A percentile compares a stretch with the other conserved stretches of the same genome.
Conservation (phyloP, 2,797 vertebrate species). For the Gymnocypris eckloni region DNA sequence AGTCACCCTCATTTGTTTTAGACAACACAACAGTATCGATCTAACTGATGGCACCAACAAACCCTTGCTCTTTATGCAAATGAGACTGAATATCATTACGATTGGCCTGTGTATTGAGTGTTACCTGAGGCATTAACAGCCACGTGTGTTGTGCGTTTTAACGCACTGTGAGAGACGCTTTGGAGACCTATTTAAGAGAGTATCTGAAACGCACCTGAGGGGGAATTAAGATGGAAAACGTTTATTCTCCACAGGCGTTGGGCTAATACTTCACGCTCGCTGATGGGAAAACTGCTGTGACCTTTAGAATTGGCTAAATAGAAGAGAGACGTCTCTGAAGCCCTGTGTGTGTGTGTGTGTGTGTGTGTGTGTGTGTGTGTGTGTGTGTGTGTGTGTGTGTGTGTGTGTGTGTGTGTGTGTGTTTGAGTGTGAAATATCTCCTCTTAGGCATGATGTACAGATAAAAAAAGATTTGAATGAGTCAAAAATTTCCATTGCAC, state of each 20-base stretch:
- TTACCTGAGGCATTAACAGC: conserved; percentile 72
- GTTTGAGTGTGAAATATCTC: background rate
- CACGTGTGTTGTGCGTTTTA: conserved; percentile 71
- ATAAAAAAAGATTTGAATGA: conserved; percentile 5
- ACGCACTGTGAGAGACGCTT: conserved; percentile 70
- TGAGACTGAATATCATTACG: conserved; percentile 71
- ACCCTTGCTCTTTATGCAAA: conserved; percentile 62
- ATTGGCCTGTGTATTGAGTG: conserved; percentile 70
- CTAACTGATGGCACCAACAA: conserved; percentile 54
- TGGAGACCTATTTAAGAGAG: conserved; percentile 71
- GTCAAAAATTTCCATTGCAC: conserved; percentile 5
- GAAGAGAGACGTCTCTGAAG: conserved; percentile 63
- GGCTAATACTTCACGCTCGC: conserved; percentile 70
- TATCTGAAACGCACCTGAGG: conserved; percentile 69
- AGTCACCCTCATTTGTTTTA: conserved; percentile 57
- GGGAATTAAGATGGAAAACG: conserved; percentile 65
- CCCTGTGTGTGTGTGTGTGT: conserved; percentile 43
- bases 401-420: background rate
- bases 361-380: background rate
- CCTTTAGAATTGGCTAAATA: conserved; percentile 76
- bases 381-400: conserved; percentile 43
- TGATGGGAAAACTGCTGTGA: conserved; percentile 66
- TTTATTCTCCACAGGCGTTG: conserved; percentile 73
- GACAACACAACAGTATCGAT: conserved; percentile 42
- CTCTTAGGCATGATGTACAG: background rate